These are phyloP conservation scores for Labrus mixtus DNA, from an alignment of 2,113 vertebrate genomes.

Conservation along the genomic window DNA sequence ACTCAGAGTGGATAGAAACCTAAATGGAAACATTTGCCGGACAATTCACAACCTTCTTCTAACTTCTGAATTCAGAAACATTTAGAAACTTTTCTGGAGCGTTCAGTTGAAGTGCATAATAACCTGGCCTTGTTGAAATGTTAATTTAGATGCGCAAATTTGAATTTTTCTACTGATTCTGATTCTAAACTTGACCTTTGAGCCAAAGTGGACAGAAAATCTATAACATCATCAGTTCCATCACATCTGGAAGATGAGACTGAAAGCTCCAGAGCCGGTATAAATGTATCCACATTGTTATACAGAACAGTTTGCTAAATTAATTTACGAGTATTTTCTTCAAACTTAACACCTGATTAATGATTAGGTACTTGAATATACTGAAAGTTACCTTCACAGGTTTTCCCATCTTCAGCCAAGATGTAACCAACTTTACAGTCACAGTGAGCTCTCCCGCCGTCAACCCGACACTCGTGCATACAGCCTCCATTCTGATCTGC, in stretches of 20 bases:
- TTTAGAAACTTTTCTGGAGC: not conserved
- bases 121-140: no score
- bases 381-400: slow-evolving; percentile 86
- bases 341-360: not conserved
- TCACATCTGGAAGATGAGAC: not conserved
- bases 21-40: not conserved
- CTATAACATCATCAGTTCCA: not conserved
- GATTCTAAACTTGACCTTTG: slow-evolving; percentile 1
- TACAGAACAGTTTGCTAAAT: not conserved
- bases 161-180: not conserved
- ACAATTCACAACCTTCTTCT: not conserved
- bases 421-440: slow-evolving; percentile 87
- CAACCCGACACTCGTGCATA: slow-evolving; percentile 86
- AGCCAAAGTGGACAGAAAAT: not conserved
- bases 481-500: slow-evolving; percentile 89
- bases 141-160: not conserved
- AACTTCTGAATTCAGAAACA: not conserved
- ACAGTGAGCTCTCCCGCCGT: slow-evolving; percentile 83
- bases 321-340: not conserved
- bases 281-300: not conserved
- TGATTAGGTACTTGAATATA: not conserved
- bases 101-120: no score
- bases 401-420: slow-evolving; percentile 83
- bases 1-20: not conserved
- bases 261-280: not conserved